These are phyloP conservation scores for Antitype chi DNA, from an alignment of 2,888 invertebrate genomes.

Conservation along the genomic window DNA sequence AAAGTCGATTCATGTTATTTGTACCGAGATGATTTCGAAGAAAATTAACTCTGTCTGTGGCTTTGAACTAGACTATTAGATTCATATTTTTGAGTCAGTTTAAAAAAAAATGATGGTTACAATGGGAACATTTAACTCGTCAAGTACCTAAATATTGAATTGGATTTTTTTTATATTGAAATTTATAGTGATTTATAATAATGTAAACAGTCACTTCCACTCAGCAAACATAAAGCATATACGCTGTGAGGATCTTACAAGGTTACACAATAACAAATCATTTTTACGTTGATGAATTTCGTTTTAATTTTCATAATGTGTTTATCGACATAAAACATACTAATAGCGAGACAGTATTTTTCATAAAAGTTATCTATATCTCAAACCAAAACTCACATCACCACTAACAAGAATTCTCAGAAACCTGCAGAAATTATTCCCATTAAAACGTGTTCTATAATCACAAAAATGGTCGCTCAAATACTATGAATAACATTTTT, in stretches of 20 bases:
- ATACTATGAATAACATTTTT: conserved; percentile 35
- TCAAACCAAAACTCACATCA: neutral
- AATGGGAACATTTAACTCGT: neutral
- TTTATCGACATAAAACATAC: neutral
- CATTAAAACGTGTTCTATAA: conserved; percentile 7
- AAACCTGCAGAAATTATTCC: conserved; percentile 19
- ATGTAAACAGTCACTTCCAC: neutral
- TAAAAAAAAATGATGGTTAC: neutral
- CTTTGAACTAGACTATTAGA: conserved; percentile 5
- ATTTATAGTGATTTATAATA: no score
- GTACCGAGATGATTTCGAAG: conserved; percentile 23
- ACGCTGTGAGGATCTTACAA: neutral
- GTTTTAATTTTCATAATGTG: neutral
- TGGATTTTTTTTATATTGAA: no score
- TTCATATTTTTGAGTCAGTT: conserved; percentile 5
- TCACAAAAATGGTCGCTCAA: conserved; percentile 2
- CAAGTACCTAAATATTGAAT: neutral
- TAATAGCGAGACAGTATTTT: neutral
- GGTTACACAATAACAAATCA: neutral
- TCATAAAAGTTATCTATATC: neutral
- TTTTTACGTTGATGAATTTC: neutral
- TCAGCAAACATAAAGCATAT: neutral
- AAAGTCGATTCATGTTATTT: conserved; percentile 22
- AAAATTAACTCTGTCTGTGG: neutral
- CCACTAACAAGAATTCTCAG: neutral